Evolutionary conservation across 2,888 invertebrate genomes (phyloP).

Genomic region (Lordiphosa fenestrarum): DNA sequence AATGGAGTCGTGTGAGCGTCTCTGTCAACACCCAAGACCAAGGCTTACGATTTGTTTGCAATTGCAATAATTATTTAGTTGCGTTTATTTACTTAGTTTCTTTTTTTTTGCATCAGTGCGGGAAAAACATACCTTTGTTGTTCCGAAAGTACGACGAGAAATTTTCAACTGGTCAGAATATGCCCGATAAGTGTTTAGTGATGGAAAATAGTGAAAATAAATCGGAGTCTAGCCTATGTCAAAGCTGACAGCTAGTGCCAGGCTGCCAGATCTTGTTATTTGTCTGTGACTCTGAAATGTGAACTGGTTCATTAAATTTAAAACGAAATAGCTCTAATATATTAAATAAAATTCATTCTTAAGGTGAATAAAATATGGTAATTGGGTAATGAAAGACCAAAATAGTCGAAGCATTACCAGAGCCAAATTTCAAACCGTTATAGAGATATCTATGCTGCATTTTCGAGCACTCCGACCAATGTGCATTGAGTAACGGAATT

Average conservation of each 20-base stretch:
- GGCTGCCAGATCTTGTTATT: conserved; percentile 14
- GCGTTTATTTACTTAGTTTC: conserved; percentile 27
- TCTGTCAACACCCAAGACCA: conserved; percentile 11
- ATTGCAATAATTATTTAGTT: conserved; percentile 28
- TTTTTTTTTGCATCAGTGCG: conserved; percentile 20
- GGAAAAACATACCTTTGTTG: conserved; percentile 71
- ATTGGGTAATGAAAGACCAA: too few relatives aligned
- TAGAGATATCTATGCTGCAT: too few relatives aligned
- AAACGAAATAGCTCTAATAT: too few relatives aligned
- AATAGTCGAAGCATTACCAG: too few relatives aligned
- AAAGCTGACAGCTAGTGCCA: conserved; percentile 19
- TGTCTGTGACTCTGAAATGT: too few relatives aligned
- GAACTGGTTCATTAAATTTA: too few relatives aligned
- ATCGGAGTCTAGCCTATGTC: conserved; percentile 13
- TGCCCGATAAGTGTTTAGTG: conserved; percentile 38
- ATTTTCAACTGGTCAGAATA: conserved; percentile 58
- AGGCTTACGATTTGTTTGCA: conserved; percentile 39
- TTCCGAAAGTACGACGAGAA: conserved; percentile 65
- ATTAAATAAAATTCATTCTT: too few relatives aligned
- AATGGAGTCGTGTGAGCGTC: conserved; percentile 16
- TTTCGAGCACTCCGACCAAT: too few relatives aligned
- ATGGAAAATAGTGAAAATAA: not conserved
- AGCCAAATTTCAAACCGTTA: too few relatives aligned
- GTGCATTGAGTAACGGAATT: too few relatives aligned
- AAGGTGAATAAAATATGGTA: too few relatives aligned